A percentile compares a stretch with the other conserved stretches of the same genome.
Conservation (phyloP, 2,888 invertebrate genomes). For the Polyommatus icarus region DNA sequence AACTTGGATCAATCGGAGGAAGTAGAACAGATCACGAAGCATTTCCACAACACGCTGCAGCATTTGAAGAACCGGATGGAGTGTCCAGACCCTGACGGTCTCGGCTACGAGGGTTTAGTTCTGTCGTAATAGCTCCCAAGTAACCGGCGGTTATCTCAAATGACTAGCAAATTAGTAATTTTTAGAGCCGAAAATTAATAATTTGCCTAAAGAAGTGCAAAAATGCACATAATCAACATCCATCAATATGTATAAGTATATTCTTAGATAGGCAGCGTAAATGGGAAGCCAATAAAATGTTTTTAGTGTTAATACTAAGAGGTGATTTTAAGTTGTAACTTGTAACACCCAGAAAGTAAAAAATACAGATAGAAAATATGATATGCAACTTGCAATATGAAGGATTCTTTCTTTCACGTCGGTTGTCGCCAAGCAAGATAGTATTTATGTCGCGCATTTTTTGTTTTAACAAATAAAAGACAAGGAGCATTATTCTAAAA, state of each 20-base stretch:
- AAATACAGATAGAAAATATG: not conserved
- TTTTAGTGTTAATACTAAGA: not conserved
- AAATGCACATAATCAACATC: not conserved
- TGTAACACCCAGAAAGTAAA: not conserved
- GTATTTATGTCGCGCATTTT: not conserved
- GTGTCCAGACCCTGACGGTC: slow-evolving; percentile 82
- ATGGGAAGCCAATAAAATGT: not conserved
- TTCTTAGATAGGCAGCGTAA: not conserved
- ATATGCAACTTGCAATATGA: not conserved
- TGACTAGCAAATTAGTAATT: not conserved
- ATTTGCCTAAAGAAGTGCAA: not conserved
- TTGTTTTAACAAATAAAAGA: not conserved
- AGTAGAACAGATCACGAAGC: slow-evolving; percentile 97
- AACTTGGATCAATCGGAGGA: slow-evolving; percentile 97
- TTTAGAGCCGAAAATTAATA: not conserved
- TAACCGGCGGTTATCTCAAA: not conserved
- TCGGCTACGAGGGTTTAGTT: slow-evolving; percentile 83
- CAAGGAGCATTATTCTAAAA: not conserved
- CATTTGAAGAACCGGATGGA: slow-evolving; percentile 86
- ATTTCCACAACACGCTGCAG: slow-evolving; percentile 94
- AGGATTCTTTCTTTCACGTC: not conserved
- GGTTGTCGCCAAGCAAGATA: not conserved
- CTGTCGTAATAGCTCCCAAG: slow-evolving; percentile 49
- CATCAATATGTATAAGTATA: not conserved
- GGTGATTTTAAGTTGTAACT: not conserved